phyloP scores from a whole-genome alignment of 2,797 vertebrate genomes.

The Parotocinclus haroldoi region DNA sequence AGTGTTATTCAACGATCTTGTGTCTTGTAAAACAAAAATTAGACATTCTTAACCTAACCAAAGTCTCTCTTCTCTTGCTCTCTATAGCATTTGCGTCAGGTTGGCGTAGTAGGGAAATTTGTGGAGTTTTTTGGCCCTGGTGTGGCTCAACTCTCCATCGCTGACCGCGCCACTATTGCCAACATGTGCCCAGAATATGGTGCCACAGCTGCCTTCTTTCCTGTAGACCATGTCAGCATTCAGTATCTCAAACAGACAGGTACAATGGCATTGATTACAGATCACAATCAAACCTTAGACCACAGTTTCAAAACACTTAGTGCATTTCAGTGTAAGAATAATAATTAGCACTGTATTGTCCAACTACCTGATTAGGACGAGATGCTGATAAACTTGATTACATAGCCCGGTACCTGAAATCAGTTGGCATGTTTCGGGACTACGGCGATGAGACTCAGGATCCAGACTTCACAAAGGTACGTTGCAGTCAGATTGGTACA shows the following conservation, averaged over 20 bases:
- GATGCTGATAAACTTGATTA: constrained; percentile 76
- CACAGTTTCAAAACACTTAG: too few relatives aligned
- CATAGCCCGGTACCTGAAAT: constrained; percentile 83
- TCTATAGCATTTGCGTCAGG: constrained; percentile 78
- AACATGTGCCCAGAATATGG: constrained; percentile 99
- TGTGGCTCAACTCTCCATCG: constrained; percentile 90
- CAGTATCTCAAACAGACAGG: constrained; percentile 91
- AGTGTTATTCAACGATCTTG: background rate
- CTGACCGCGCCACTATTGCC: constrained; percentile 94
- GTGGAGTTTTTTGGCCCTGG: constrained; percentile 96
- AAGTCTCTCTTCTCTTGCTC: background rate
- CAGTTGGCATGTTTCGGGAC: constrained; percentile 88
- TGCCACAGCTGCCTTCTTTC: constrained; percentile 93
- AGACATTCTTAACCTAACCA: too few relatives aligned
- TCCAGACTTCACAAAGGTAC: constrained; percentile 89
- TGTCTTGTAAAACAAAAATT: background rate
- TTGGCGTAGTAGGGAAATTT: constrained; percentile 94
- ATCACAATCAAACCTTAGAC: too few relatives aligned
- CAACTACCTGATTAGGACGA: constrained; percentile 72
- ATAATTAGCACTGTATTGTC: too few relatives aligned
- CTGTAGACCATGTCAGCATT: constrained; percentile 87
- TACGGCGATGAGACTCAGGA: constrained; percentile 82
- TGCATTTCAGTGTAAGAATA: too few relatives aligned
- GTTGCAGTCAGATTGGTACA: background rate
- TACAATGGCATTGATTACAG: constrained; percentile 42